Conservation (phyloP, 2,797 vertebrate species). For the Pristis pectinata region DNA sequence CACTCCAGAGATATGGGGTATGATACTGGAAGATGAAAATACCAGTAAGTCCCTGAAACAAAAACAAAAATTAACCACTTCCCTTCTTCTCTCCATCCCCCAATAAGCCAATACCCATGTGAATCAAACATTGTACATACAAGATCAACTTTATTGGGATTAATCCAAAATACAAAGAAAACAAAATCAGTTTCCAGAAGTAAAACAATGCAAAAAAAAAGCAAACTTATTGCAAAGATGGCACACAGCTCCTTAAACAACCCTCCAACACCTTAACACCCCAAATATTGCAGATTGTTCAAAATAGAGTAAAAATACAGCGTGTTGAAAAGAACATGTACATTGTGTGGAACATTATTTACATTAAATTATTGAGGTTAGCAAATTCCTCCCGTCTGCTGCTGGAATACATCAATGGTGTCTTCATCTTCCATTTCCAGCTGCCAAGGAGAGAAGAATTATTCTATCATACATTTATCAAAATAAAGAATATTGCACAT, state of each 20-base stretch:
- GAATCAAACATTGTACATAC: conserved; percentile 32
- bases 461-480: background rate
- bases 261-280: conserved; percentile 4
- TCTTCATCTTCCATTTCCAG: conserved; percentile 41
- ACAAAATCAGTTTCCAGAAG: conserved; percentile 23
- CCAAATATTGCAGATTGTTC: conserved; percentile 34
- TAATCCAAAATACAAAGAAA: conserved; percentile 39
- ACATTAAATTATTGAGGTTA: conserved; percentile 39
- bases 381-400: conserved; percentile 39
- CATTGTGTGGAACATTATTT: conserved; percentile 34
- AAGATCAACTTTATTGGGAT: conserved; percentile 37
- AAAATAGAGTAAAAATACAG: conserved; percentile 38
- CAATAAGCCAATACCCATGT: background rate
- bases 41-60: background rate
- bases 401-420: conserved; percentile 41
- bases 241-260: conserved; percentile 5
- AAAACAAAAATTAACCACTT: background rate
- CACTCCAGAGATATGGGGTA: background rate
- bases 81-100: background rate
- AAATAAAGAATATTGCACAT: background rate
- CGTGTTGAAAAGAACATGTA: conserved; percentile 18
- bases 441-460: background rate
- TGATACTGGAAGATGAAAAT: background rate
- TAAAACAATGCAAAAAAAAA: conserved; percentile 37
- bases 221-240: conserved; percentile 29